Evolutionary conservation across 2,888 invertebrate genomes (phyloP).

Genomic region (Andrena bucephala): DNA sequence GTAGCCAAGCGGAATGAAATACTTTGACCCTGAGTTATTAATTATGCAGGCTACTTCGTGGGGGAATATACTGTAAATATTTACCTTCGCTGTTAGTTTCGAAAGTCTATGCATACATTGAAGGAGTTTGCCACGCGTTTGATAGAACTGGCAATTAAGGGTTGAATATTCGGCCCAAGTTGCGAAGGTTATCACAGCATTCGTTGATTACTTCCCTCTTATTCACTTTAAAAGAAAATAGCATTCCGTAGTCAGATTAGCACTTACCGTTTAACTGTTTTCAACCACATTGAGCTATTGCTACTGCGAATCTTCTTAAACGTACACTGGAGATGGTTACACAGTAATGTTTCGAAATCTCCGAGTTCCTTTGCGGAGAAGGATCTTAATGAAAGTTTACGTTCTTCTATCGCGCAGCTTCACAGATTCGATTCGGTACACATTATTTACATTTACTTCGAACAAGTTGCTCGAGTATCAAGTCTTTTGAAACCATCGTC

Average conservation of each 20-base stretch:
- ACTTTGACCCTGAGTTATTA: neutral
- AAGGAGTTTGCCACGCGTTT: neutral
- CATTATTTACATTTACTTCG: neutral
- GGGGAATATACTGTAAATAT: constrained; percentile 1
- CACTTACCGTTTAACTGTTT: no score
- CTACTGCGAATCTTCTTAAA: neutral
- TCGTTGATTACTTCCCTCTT: neutral
- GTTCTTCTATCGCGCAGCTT: neutral
- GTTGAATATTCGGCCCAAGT: neutral
- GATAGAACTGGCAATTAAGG: neutral
- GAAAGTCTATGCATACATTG: constrained; percentile 9
- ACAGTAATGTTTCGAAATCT: no score
- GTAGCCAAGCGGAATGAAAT: neutral
- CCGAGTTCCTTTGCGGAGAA: no score
- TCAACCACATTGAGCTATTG: constrained; percentile 2
- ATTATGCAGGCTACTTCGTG: neutral
- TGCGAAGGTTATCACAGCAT: neutral
- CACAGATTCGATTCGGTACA: neutral
- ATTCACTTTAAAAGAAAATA: no score
- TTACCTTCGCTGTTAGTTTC: neutral
- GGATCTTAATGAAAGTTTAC: no score
- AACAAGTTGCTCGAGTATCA: neutral
- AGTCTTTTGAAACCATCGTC: neutral
- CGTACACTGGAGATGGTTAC: no score
- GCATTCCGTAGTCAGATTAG: no score